Conservation (phyloP, 2,888 invertebrate species). For the Megastigmus dorsalis region DNA sequence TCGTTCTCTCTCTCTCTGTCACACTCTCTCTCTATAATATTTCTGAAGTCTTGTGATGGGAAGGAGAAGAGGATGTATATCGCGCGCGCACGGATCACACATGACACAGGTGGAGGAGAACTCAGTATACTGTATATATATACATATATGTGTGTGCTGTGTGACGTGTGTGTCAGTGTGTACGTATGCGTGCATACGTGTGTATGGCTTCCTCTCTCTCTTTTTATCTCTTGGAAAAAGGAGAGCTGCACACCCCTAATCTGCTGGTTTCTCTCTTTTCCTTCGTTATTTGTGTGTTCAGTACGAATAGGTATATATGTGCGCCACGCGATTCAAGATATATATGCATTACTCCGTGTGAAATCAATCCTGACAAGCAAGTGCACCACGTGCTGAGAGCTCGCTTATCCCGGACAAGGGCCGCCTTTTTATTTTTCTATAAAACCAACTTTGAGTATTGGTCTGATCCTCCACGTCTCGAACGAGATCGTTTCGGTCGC, state of each 20-base stretch:
- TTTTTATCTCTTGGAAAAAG: not conserved
- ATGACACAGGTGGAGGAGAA: not conserved
- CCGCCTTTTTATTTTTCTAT: too few relatives aligned
- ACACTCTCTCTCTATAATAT: not conserved
- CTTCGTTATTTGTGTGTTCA: too few relatives aligned
- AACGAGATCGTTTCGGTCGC: too few relatives aligned
- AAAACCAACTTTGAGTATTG: too few relatives aligned
- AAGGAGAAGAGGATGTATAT: conserved; percentile 26
- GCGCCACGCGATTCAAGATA: too few relatives aligned
- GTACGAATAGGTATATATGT: too few relatives aligned
- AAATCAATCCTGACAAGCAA: conserved; percentile 17
- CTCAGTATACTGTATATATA: not conserved
- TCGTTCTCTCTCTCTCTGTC: not conserved
- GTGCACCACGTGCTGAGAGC: conserved; percentile 17
- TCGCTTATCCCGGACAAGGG: not conserved
- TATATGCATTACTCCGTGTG: not conserved
- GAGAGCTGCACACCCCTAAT: too few relatives aligned
- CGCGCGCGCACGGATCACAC: conserved; percentile 16
- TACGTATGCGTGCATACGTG: not conserved
- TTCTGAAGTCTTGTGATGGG: conserved; percentile 11
- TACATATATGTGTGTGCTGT: not conserved
- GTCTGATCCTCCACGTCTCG: too few relatives aligned
- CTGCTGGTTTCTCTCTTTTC: too few relatives aligned
- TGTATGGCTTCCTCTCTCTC: too few relatives aligned
- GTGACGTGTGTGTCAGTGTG: not conserved